Base-by-base conservation (phyloP, 2,888 invertebrate species). In the Adelognathus sp. region DNA sequence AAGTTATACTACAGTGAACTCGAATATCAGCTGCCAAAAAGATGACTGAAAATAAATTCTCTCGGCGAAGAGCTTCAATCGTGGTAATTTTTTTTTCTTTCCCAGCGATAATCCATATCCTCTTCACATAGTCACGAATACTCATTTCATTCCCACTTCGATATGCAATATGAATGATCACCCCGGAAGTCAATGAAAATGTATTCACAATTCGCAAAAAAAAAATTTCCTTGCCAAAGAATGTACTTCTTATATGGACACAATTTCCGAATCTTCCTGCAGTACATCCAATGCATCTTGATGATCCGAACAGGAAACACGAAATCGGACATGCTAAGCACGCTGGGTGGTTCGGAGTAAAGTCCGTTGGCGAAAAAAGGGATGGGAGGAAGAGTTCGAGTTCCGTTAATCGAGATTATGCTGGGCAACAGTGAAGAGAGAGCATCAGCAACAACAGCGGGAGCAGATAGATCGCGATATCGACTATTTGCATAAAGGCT, bases 401-500 rank as follows among this genome's bases (percentile, higher is more conserved):
- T 79, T 76, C 76, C 76, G 79, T 78, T 78, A 79, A 79, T 79
- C 79, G 79, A 66, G 75, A 79, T 79, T 75, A 71, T 61, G 75
- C 71, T 61, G 75, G 75, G 71, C 61, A 77, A 80, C 60, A 64
- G 71, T 36, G 24, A 67, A n/a, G n/a, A n/a, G 24, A 24, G 50
- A 18, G 50, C 24, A 24, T 11, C 50, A 21, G 50, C 24, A 21
- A 24, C 11, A 24, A 14, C 39, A 14, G 39, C n/a, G n/a, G 39
- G 56, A 70, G 69, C 72, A 81, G 73, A 82, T 80, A 83, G 80
- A 56, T 82, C 72, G 76, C 77, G 80, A 83, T 85, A 85, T 84
- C 79, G 82, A 63, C 70, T 83, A 88, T 89, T 89, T 89, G 87
- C 89, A 89, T 89, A 87, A 78, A 84, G 86, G 86, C 88, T 86